Evolutionary conservation across 2,797 vertebrate species (phyloP).

Genomic region (Geotrypetes seraphini): DNA sequence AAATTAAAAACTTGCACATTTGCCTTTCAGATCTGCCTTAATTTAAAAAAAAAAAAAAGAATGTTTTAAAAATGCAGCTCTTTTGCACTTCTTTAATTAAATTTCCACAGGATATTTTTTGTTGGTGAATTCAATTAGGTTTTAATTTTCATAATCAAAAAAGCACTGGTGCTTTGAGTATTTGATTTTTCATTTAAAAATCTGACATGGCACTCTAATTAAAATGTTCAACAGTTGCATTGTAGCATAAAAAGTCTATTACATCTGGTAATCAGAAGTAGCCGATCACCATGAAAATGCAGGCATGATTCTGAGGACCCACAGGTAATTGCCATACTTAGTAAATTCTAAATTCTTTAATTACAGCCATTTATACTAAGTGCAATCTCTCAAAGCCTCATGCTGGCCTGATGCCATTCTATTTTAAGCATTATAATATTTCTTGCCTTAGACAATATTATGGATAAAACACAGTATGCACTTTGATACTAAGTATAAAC

Average conservation of each 20-base stretch:
- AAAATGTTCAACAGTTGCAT: slow-evolving; percentile 35
- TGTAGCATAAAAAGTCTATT: slow-evolving; percentile 41
- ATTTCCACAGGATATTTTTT: slow-evolving; percentile 52
- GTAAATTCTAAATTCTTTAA: slow-evolving; percentile 33
- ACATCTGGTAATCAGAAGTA: slow-evolving; percentile 30
- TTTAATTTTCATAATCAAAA: slow-evolving; percentile 59
- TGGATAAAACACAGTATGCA: neutral
- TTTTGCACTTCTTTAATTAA: slow-evolving; percentile 58
- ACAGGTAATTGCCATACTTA: slow-evolving; percentile 39
- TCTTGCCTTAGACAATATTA: neutral
- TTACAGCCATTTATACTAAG: slow-evolving; percentile 21
- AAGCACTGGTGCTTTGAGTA: slow-evolving; percentile 53
- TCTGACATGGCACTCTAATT: slow-evolving; percentile 51
- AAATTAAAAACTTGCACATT: slow-evolving; percentile 34
- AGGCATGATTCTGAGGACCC: slow-evolving; percentile 37
- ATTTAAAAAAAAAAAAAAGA: slow-evolving; percentile 49
- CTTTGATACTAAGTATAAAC: neutral
- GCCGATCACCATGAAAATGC: slow-evolving; percentile 43
- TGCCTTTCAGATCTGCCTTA: slow-evolving; percentile 45
- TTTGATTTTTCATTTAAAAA: slow-evolving; percentile 60
- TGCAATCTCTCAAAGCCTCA: slow-evolving; percentile 13
- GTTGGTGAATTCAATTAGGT: slow-evolving; percentile 60
- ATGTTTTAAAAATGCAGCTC: slow-evolving; percentile 39
- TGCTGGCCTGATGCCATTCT: too few relatives aligned
- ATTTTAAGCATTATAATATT: neutral